phyloP scores from a whole-genome alignment of 2,113 vertebrate genomes.

The Chamaetylas fuelleborni region DNA sequence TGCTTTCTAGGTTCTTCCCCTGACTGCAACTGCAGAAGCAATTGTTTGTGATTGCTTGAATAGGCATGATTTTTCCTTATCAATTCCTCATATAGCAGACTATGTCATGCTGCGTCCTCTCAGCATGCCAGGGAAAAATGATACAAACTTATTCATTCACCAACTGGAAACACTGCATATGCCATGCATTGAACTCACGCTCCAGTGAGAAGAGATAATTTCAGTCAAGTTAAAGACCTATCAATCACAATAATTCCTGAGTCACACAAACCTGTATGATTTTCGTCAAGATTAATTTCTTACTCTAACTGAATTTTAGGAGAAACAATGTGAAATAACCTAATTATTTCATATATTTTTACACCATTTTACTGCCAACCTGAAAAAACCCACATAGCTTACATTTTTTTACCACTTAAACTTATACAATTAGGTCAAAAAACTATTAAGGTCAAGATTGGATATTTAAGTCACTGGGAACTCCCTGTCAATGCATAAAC shows the following conservation, averaged over 20 bases:
- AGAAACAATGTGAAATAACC: neutral
- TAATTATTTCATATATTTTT: neutral
- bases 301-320: neutral
- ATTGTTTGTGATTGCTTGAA: neutral
- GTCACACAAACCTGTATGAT: neutral
- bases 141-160: neutral
- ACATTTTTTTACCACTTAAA: neutral
- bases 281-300: neutral
- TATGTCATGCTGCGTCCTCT: neutral
- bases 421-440: neutral
- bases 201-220: neutral
- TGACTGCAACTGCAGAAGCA: neutral
- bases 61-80: neutral
- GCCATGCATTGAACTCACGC: neutral
- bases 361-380: neutral
- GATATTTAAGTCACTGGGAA: neutral
- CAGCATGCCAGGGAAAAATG: neutral
- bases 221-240: neutral
- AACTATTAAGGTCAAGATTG: neutral
- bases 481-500: neutral
- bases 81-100: neutral
- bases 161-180: neutral
- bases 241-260: neutral
- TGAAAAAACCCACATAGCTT: neutral
- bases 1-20: neutral